Evolutionary conservation across 2,888 invertebrate species (phyloP).

Genomic region (Eulithis testata): DNA sequence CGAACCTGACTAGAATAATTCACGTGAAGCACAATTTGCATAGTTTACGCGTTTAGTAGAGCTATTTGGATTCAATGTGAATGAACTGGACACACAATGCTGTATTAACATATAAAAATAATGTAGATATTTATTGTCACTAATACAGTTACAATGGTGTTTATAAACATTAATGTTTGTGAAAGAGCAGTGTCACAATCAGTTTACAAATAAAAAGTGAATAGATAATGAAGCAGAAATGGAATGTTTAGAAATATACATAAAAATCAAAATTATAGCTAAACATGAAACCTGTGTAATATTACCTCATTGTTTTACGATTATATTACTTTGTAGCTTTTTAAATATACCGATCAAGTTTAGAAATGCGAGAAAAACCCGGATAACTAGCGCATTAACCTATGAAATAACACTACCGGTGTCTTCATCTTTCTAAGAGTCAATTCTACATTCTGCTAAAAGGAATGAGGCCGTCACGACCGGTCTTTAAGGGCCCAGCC

Average conservation of each 20-base stretch:
- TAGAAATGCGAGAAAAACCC: slow-evolving; percentile 14
- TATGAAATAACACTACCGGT: slow-evolving; percentile 25
- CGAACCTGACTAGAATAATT: slow-evolving; percentile 54
- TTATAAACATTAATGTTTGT: slow-evolving; percentile 47
- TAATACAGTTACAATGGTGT: slow-evolving; percentile 52
- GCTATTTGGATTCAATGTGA: slow-evolving; percentile 58
- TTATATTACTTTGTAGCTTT: not conserved
- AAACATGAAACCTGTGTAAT: slow-evolving; percentile 3
- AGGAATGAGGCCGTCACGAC: slow-evolving; percentile 61
- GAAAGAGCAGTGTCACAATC: slow-evolving; percentile 34
- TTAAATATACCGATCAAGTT: not conserved
- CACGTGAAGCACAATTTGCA: slow-evolving; percentile 47
- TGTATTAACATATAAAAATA: slow-evolving; percentile 62
- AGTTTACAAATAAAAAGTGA: slow-evolving; percentile 37
- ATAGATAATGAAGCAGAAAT: slow-evolving; percentile 23
- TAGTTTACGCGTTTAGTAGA: slow-evolving; percentile 36
- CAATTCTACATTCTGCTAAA: slow-evolving; percentile 49
- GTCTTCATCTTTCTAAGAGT: slow-evolving; percentile 30
- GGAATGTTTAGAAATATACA: slow-evolving; percentile 5
- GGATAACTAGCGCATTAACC: slow-evolving; percentile 5
- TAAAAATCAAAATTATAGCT: slow-evolving; percentile 1
- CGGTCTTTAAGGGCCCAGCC: slow-evolving; percentile 54
- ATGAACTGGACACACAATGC: slow-evolving; percentile 65
- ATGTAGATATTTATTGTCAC: slow-evolving; percentile 46
- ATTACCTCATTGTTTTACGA: slow-evolving; percentile 6